Conservation (phyloP, 2,888 invertebrate genomes). For the Meghimatium bilineatum region DNA sequence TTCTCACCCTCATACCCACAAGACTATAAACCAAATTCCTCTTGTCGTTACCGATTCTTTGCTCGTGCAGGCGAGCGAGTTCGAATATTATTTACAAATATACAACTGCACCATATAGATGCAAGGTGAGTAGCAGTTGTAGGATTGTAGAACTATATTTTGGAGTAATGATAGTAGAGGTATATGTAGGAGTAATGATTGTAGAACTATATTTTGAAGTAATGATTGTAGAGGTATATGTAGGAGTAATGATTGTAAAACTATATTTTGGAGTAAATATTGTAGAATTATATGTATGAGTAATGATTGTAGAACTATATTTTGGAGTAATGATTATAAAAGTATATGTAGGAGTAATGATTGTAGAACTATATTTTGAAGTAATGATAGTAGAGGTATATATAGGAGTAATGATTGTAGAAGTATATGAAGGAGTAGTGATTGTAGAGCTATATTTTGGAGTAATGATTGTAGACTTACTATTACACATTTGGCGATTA, state of each 20-base stretch:
- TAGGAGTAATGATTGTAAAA: not conserved
- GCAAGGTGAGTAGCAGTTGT: constrained; percentile 44
- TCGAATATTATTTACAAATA: constrained; percentile 71
- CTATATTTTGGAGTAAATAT: not conserved
- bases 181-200: not conserved
- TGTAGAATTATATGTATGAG: not conserved
- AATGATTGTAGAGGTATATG: not conserved
- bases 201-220: not conserved
- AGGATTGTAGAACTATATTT: not conserved
- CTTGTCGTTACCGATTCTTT: constrained; percentile 77
- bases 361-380: not conserved
- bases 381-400: too few relatives aligned
- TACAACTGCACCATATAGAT: constrained; percentile 68
- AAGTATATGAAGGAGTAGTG: too few relatives aligned
- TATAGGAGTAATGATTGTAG: too few relatives aligned
- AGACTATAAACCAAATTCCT: constrained; percentile 75
- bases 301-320: not conserved
- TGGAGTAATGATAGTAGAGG: not conserved
- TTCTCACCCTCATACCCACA: constrained; percentile 76
- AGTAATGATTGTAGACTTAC: too few relatives aligned
- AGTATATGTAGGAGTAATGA: not conserved
- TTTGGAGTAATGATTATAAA: too few relatives aligned
- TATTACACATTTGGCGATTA: too few relatives aligned
- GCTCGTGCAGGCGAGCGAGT: constrained; percentile 74
- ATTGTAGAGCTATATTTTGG: too few relatives aligned